A percentile compares a stretch with the other conserved stretches of the same genome.
phyloP scores from a whole-genome alignment of 2,797 vertebrate genomes.

The Falco peregrinus region DNA sequence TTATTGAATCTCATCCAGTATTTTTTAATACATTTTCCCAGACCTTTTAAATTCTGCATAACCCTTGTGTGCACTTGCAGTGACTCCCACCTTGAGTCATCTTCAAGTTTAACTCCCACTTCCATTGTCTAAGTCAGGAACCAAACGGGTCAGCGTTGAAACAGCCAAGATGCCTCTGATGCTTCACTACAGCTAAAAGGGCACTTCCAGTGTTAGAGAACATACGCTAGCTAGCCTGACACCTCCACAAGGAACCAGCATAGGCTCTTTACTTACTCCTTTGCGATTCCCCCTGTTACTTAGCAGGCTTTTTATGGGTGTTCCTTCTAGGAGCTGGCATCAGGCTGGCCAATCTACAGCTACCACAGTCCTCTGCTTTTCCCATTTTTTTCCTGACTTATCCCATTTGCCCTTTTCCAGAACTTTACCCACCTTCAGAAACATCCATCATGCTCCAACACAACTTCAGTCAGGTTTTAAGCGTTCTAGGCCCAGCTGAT shows the following conservation, averaged over 20 bases:
- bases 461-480: background rate
- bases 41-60: background rate
- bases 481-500: background rate
- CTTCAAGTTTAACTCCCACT: background rate
- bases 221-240: background rate
- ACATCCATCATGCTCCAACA: background rate
- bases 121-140: background rate
- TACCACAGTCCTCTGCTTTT: background rate
- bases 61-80: background rate
- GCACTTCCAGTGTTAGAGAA: background rate
- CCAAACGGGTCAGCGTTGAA: background rate
- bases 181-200: background rate
- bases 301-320: background rate
- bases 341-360: background rate
- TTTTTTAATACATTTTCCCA: background rate
- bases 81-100: background rate
- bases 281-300: background rate
- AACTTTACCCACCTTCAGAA: background rate
- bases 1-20: background rate
- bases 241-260: background rate
- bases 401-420: background rate
- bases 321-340: background rate
- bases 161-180: background rate
- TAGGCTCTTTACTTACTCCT: background rate
- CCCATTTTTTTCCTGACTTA: background rate